Evolutionary conservation across 2,888 invertebrate genomes (phyloP).

Genomic region (Conus canariensis): DNA sequence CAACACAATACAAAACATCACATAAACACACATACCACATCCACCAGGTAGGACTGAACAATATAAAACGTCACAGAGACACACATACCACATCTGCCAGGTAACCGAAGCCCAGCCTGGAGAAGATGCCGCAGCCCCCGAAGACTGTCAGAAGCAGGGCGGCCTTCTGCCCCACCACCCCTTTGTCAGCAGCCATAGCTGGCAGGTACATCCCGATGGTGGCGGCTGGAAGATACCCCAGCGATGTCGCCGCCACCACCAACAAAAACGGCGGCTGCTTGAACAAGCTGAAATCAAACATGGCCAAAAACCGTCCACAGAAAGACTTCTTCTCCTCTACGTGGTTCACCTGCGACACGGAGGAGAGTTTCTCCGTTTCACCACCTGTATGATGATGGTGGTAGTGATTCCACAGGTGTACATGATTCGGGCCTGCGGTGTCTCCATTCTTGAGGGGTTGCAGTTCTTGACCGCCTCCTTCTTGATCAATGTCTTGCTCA

Average conservation of each 20-base stretch:
- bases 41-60: no score
- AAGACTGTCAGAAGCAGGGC: slow-evolving; percentile 25
- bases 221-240: not conserved
- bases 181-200: slow-evolving; percentile 18
- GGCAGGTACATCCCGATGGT: slow-evolving; percentile 29
- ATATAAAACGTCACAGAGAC: no score
- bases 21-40: no score
- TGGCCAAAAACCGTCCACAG: not conserved
- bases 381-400: not conserved
- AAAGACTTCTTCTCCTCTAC: not conserved
- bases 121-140: slow-evolving; percentile 1
- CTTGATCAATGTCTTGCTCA: not conserved
- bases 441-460: not conserved
- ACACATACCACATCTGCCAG: slow-evolving; percentile 20
- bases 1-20: no score
- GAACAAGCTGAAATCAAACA: slow-evolving; percentile 30
- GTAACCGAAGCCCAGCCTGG: slow-evolving; percentile 23
- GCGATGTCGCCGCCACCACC: not conserved
- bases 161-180: not conserved
- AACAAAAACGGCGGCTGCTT: slow-evolving; percentile 7
- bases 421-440: not conserved
- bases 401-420: no score
- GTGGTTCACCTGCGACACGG: not conserved
- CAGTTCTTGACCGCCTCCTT: not conserved
- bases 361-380: not conserved